phyloP scores from a whole-genome alignment of 2,113 vertebrate genomes.

The Scophthalmus maximus region DNA sequence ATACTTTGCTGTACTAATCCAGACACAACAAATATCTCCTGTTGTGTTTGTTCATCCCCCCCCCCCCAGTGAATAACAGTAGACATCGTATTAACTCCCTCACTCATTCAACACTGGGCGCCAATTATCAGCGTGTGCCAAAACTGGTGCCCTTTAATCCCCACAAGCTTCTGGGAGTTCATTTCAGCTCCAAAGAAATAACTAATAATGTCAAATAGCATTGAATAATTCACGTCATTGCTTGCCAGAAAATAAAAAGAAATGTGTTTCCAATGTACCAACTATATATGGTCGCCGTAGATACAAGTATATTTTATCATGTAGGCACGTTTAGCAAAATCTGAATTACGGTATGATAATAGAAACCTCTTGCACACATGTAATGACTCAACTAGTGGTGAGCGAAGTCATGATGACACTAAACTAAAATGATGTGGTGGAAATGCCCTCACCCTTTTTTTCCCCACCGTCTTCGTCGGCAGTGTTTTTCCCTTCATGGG shows the following conservation, averaged over 20 bases:
- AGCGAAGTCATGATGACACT: slow-evolving; percentile 9
- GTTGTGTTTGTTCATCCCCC: not conserved
- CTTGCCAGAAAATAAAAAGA: slow-evolving; percentile 10
- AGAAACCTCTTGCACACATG: slow-evolving; percentile 25
- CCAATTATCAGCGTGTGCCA: slow-evolving; percentile 43
- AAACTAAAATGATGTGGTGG: slow-evolving; percentile 4
- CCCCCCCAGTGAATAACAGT: not conserved
- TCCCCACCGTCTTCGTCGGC: slow-evolving; percentile 17
- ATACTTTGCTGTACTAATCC: slow-evolving; percentile 4
- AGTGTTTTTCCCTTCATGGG: slow-evolving; percentile 7
- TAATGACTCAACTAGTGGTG: slow-evolving; percentile 11
- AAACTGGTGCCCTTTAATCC: slow-evolving; percentile 40
- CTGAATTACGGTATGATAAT: too few species aligned
- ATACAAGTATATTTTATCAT: not conserved
- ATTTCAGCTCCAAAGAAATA: slow-evolving; percentile 30
- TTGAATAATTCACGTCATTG: slow-evolving; percentile 28
- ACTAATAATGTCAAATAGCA: slow-evolving; percentile 19
- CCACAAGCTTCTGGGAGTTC: slow-evolving; percentile 37
- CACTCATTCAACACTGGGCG: slow-evolving; percentile 8
- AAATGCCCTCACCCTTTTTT: slow-evolving; percentile 15
- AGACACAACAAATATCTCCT: not conserved
- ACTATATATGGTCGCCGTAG: slow-evolving; percentile 21
- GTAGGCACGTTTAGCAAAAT: not conserved
- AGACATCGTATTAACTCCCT: slow-evolving; percentile 1
- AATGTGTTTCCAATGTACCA: slow-evolving; percentile 21